These are phyloP conservation scores for Trogon surrucura DNA, from an alignment of 2,113 vertebrate species.

Conservation along the genomic window DNA sequence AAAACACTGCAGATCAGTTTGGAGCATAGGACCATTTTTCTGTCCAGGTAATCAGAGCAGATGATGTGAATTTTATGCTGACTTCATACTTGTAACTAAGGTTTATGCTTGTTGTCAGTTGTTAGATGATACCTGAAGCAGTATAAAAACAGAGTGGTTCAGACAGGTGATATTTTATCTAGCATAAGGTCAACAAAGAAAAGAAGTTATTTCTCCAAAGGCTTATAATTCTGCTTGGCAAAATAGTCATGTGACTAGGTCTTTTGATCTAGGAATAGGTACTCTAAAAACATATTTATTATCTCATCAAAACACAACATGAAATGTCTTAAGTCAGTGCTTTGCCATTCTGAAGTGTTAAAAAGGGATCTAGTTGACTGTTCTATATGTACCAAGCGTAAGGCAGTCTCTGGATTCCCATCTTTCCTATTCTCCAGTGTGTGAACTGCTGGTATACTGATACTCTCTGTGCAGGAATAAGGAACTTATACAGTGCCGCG, in stretches of 20 bases:
- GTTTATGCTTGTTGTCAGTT: conserved; percentile 7
- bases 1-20: neutral
- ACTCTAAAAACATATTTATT: neutral
- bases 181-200: neutral
- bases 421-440: neutral
- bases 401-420: neutral
- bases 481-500: neutral
- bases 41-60: neutral
- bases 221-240: neutral
- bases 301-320: neutral
- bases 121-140: conserved; percentile 3
- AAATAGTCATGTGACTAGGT: neutral
- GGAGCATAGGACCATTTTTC: neutral
- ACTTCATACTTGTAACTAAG: conserved; percentile 24
- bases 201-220: conserved; percentile 2
- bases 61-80: conserved; percentile 42
- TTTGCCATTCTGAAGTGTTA: neutral
- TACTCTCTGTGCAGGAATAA: neutral
- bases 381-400: neutral
- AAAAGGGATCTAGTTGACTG: neutral
- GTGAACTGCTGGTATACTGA: neutral
- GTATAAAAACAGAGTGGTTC: conserved; percentile 6
- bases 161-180: conserved; percentile 28
- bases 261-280: neutral
- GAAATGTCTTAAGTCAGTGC: neutral